Percentiles rank a stretch among this genome's conserved stretches.
These are phyloP conservation scores for Zoanthus sociatus DNA, from an alignment of 92 coral and sea anemone species.

Conservation along the genomic window DNA sequence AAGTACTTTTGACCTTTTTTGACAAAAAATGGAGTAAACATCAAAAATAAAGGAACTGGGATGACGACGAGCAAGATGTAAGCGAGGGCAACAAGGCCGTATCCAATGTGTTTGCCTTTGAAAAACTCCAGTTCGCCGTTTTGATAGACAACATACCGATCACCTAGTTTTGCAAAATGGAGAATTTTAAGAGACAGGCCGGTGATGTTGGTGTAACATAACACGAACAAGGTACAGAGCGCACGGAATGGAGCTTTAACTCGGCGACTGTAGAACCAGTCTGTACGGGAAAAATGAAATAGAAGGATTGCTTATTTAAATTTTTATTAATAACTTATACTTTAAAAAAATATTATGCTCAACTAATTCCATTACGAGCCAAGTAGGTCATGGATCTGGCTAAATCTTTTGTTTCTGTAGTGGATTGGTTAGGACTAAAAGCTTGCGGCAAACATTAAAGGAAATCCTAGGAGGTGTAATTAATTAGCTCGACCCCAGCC, in stretches of 20 bases:
- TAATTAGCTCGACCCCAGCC: neutral
- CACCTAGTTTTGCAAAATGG: conserved; percentile 69
- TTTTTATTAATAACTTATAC: neutral
- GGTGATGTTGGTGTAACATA: conserved; percentile 91
- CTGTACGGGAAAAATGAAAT: neutral
- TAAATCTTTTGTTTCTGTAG: too few relatives aligned
- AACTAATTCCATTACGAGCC: too few relatives aligned
- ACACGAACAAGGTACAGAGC: conserved; percentile 88
- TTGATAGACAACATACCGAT: conserved; percentile 61
- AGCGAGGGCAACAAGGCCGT: conserved; percentile 77
- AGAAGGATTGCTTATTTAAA: too few relatives aligned
- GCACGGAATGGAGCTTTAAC: conserved; percentile 92
- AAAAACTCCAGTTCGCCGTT: conserved; percentile 80
- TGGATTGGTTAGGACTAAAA: too few relatives aligned
- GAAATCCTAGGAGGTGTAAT: neutral
- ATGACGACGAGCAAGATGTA: conserved; percentile 74
- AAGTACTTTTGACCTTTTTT: conserved; percentile 69
- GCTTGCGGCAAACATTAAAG: neutral
- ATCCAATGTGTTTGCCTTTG: conserved; percentile 72
- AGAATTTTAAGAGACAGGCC: conserved; percentile 81
- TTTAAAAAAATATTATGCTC: neutral
- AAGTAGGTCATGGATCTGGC: too few relatives aligned
- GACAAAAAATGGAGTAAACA: conserved; percentile 82
- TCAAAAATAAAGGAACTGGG: conserved; percentile 83
- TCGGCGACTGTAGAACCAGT: conserved; percentile 86